A percentile compares a stretch with the other conserved stretches of the same genome.
These are phyloP conservation scores for Stenchaetothrips biformis DNA, from an alignment of 2,888 invertebrate species.

Conservation along the genomic window DNA sequence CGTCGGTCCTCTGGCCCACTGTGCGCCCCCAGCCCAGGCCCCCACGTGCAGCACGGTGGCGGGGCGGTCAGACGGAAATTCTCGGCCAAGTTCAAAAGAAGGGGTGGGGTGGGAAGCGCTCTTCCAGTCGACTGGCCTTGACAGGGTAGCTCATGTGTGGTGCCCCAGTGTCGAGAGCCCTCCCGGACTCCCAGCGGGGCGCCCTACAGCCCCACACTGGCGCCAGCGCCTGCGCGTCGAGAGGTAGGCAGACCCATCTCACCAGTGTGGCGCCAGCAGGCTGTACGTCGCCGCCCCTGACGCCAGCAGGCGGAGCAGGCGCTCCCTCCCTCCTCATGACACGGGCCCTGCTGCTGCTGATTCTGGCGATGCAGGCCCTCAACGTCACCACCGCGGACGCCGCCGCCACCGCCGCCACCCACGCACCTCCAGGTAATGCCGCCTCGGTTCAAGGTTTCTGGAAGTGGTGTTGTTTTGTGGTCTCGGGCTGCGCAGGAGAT, in stretches of 20 bases:
- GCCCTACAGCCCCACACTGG: not conserved
- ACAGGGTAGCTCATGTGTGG: not conserved
- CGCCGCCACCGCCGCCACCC: not conserved
- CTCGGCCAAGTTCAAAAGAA: conserved; percentile 4
- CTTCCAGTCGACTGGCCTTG: not conserved
- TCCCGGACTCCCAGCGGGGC: not conserved
- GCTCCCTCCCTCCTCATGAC: not conserved
- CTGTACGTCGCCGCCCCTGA: not conserved
- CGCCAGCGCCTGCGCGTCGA: not conserved
- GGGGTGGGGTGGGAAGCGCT: not conserved
- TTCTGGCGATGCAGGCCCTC: not conserved
- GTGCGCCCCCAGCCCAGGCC: not conserved
- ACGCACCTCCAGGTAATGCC: too few relatives aligned
- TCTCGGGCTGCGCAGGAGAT: too few relatives aligned
- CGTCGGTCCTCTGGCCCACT: too few relatives aligned
- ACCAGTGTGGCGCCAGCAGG: not conserved
- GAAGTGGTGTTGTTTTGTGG: too few relatives aligned
- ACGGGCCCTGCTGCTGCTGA: not conserved
- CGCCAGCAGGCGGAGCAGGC: not conserved
- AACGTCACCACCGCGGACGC: not conserved
- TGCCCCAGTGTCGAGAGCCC: not conserved
- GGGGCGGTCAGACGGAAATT: conserved; percentile 5
- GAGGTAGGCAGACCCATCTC: not conserved
- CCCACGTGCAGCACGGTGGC: not conserved
- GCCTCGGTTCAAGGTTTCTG: too few relatives aligned